Percentiles rank a stretch among this genome's conserved stretches.
Evolutionary conservation across 2,797 vertebrate genomes (phyloP).

Genomic region (Mormyrops attenuatus): DNA sequence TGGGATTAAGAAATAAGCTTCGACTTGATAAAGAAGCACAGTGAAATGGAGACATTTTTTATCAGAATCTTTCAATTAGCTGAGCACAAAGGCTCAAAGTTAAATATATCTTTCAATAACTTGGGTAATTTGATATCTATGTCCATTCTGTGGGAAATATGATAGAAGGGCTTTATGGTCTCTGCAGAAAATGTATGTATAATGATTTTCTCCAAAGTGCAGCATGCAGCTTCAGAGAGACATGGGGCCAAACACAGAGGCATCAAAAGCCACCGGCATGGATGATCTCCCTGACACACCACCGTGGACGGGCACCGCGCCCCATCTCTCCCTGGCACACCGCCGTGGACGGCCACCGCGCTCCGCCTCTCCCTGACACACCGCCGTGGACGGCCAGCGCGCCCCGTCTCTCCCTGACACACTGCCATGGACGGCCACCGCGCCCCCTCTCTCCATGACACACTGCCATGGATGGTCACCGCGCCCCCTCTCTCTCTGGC

Average conservation of each 20-base stretch:
- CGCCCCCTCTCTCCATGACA: not conserved
- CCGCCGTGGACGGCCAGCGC: fast-evolving
- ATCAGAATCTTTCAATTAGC: conserved; percentile 15
- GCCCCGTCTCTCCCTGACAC: not conserved
- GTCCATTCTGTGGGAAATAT: conserved; percentile 15
- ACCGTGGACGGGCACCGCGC: not conserved
- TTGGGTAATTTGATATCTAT: conserved; percentile 10
- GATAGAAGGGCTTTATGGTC: conserved; percentile 9
- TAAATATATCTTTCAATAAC: conserved; percentile 20
- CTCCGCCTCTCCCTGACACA: not conserved
- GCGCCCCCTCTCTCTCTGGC: too few relatives aligned
- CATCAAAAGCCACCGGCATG: too few relatives aligned
- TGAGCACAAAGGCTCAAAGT: not conserved
- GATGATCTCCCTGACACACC: not conserved
- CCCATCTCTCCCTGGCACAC: not conserved
- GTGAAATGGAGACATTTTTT: not conserved
- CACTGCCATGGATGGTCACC: too few relatives aligned
- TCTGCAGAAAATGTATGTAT: not conserved
- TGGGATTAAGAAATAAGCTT: not conserved
- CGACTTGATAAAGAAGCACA: not conserved
- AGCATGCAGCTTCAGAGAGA: not conserved
- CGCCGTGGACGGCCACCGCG: fast-evolving
- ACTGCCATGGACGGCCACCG: fast-evolving
- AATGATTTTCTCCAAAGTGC: conserved; percentile 17
- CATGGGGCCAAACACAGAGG: too few relatives aligned